Conservation (phyloP, 2,797 vertebrate species). For the Pangasius macronema region DNA sequence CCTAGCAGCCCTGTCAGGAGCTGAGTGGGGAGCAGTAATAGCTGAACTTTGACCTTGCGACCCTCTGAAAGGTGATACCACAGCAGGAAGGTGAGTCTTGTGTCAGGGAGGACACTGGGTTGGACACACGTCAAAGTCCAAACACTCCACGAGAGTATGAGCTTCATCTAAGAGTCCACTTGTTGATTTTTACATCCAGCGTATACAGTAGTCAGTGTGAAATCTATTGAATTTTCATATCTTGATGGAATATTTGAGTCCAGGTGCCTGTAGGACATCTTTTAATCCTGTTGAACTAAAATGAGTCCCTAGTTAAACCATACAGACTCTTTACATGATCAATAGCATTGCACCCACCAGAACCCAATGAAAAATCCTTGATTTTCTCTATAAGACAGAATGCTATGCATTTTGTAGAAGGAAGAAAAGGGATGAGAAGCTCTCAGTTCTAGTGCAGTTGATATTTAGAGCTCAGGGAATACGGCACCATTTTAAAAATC, state of each 20-base stretch:
- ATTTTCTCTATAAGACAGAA: not conserved
- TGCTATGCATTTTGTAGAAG: not conserved
- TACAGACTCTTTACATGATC: not conserved
- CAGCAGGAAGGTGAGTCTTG: conserved; percentile 70
- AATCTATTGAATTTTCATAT: not conserved
- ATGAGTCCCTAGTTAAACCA: not conserved
- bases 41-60: conserved; percentile 67
- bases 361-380: not conserved
- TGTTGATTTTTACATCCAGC: not conserved
- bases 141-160: not conserved
- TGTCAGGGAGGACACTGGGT: conserved; percentile 40
- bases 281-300: not conserved
- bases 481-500: not conserved
- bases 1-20: conserved; percentile 23
- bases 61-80: conserved; percentile 70
- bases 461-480: conserved; percentile 7
- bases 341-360: too few relatives aligned
- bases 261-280: not conserved
- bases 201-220: not conserved
- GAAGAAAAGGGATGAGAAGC: not conserved
- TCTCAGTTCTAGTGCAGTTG: not conserved
- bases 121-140: conserved; percentile 29
- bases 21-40: conserved; percentile 68
- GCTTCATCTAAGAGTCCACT: not conserved
- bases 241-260: not conserved